phyloP scores from a whole-genome alignment of 1,140 invertebrate genomes.

The Listronotus oregonensis region DNA sequence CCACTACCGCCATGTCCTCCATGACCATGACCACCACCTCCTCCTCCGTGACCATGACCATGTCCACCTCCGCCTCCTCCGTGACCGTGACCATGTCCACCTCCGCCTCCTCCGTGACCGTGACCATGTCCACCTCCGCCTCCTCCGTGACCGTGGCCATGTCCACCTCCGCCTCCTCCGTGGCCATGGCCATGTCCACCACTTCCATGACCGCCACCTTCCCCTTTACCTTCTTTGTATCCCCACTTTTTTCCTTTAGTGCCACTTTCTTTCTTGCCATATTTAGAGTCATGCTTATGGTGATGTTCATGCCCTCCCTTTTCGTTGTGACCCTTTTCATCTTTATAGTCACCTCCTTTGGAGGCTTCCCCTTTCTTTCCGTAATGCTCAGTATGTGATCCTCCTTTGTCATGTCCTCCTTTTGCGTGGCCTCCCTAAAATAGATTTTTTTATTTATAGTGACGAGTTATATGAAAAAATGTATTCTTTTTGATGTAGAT shows the following conservation, averaged over 20 bases:
- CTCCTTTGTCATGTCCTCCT: slow-evolving; percentile 57
- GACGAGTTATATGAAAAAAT: too few species aligned
- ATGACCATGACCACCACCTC: slow-evolving; percentile 5
- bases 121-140: slow-evolving; percentile 10
- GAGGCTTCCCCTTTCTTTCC: slow-evolving; percentile 63
- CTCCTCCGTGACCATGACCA: slow-evolving; percentile 17
- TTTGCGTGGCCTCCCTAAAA: slow-evolving; percentile 55
- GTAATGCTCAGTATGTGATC: slow-evolving; percentile 60
- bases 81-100: background rate
- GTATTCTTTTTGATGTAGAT: too few species aligned
- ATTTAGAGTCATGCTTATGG: slow-evolving; percentile 57
- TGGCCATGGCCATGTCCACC: slow-evolving; percentile 10
- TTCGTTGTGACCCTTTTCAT: slow-evolving; percentile 62
- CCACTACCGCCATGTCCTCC: slow-evolving; percentile 10
- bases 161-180: slow-evolving; percentile 13
- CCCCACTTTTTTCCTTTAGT: slow-evolving; percentile 64
- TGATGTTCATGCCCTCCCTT: slow-evolving; percentile 62
- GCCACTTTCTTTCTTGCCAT: slow-evolving; percentile 59
- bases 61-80: slow-evolving; percentile 15
- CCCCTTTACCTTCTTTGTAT: slow-evolving; percentile 53
- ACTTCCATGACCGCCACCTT: slow-evolving; percentile 32
- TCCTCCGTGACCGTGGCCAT: slow-evolving; percentile 13
- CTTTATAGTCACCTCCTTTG: slow-evolving; percentile 63
- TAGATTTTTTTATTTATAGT: too few species aligned
- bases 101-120: slow-evolving; percentile 17